phyloP scores from a whole-genome alignment of 2,797 vertebrate genomes.

The Diglossa cyanea region DNA sequence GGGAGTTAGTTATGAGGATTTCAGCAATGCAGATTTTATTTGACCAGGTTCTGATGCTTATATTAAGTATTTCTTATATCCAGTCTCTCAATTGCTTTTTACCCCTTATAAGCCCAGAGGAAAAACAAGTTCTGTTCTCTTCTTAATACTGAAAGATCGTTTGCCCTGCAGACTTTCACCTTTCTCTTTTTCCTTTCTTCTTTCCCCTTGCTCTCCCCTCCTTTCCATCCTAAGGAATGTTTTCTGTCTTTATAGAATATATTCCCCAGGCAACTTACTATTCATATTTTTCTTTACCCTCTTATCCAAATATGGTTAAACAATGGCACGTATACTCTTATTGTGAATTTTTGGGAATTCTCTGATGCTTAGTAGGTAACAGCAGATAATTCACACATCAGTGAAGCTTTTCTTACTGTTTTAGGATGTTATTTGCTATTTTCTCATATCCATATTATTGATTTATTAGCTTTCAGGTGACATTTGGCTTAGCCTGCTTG shows the following conservation, averaged over 20 bases:
- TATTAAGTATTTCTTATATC: not conserved
- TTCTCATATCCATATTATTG: not conserved
- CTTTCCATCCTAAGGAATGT: not conserved
- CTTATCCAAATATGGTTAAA: not conserved
- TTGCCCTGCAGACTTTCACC: not conserved
- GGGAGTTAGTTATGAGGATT: not conserved
- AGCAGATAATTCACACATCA: not conserved
- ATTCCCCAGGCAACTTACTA: not conserved
- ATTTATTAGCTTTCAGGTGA: not conserved
- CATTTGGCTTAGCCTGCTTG: not conserved
- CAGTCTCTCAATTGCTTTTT: not conserved
- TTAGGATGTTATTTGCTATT: not conserved
- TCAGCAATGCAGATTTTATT: not conserved
- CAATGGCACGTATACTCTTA: not conserved
- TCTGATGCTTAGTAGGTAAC: not conserved
- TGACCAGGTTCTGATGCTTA: not conserved
- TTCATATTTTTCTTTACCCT: not conserved
- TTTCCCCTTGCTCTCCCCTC: not conserved
- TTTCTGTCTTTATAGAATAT: not conserved
- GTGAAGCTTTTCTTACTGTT: not conserved
- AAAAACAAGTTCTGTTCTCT: not conserved
- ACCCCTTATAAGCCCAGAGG: not conserved
- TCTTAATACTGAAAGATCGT: not conserved
- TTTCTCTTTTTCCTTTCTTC: not conserved
- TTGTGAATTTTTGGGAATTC: not conserved